These are phyloP conservation scores for Psittacula cyanocephala DNA, from an alignment of 2,113 vertebrate genomes.

Conservation along the genomic window DNA sequence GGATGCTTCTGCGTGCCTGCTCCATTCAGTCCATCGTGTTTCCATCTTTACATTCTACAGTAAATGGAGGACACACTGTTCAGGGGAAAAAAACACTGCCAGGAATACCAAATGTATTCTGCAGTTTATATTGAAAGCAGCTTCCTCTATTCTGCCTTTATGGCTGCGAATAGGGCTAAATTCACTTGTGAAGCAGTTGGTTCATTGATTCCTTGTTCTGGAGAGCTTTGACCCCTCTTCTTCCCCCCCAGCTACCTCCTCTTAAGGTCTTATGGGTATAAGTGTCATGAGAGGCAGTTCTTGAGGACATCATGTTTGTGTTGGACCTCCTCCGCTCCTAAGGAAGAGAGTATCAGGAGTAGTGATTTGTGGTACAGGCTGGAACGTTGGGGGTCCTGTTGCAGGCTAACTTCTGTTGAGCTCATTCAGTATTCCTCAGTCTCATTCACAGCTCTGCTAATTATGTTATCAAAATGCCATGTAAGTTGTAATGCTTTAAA, in stretches of 20 bases:
- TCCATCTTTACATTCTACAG: neutral
- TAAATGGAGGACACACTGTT: neutral
- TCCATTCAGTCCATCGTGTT: neutral
- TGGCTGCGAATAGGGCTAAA: neutral
- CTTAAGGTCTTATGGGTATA: neutral
- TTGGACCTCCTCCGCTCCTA: neutral
- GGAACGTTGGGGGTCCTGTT: rapidly evolving
- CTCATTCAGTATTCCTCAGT: neutral
- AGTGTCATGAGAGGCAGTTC: neutral
- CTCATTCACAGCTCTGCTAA: neutral
- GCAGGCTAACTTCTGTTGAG: neutral
- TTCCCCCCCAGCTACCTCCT: neutral
- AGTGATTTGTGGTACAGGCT: neutral
- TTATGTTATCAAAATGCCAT: neutral
- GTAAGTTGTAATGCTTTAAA: neutral
- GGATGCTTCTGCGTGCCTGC: neutral
- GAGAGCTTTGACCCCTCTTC: neutral
- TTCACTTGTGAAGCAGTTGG: neutral
- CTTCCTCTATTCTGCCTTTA: neutral
- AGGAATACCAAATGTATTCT: neutral
- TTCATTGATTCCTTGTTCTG: neutral
- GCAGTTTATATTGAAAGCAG: neutral
- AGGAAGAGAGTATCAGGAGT: neutral
- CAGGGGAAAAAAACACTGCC: neutral
- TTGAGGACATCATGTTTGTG: neutral